Percentiles rank a stretch among this genome's conserved stretches.
Evolutionary conservation across 1,140 invertebrate species (phyloP).

Genomic region (Leptopilina clavipes): DNA sequence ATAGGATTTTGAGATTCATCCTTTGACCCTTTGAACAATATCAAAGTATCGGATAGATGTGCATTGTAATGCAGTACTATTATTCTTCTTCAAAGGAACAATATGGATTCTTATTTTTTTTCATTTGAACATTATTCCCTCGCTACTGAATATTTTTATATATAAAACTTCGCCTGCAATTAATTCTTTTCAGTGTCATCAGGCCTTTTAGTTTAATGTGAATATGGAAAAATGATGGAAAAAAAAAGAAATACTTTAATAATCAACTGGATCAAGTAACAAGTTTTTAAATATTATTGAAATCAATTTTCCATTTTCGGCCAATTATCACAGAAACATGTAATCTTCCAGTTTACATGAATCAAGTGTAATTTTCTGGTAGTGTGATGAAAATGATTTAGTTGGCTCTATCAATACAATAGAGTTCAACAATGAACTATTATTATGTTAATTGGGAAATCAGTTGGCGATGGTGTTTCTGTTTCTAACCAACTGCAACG

Average conservation of each 20-base stretch:
- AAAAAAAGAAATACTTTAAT: too few species aligned
- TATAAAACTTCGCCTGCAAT: background rate
- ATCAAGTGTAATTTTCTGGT: background rate
- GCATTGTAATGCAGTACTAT: slow-evolving; percentile 23
- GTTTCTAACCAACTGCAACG: slow-evolving; percentile 5
- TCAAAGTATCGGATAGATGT: slow-evolving; percentile 33
- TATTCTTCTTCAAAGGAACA: slow-evolving; percentile 14
- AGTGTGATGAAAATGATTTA: background rate
- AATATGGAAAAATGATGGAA: background rate
- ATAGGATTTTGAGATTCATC: slow-evolving; percentile 9
- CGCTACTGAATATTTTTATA: background rate
- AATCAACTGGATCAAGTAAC: too few species aligned
- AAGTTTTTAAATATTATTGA: too few species aligned
- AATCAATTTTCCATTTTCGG: too few species aligned
- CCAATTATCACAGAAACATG: too few species aligned
- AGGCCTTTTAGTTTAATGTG: background rate
- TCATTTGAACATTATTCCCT: background rate
- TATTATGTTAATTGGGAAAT: background rate
- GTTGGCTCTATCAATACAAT: background rate
- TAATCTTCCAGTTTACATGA: background rate
- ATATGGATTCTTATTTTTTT: background rate
- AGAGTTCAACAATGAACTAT: background rate
- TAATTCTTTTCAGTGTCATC: too few species aligned
- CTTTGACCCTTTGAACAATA: slow-evolving; percentile 9
- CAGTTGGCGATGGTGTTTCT: background rate